Base-by-base conservation (phyloP, 2,797 vertebrate genomes). In the Cyclopterus lumpus region DNA sequence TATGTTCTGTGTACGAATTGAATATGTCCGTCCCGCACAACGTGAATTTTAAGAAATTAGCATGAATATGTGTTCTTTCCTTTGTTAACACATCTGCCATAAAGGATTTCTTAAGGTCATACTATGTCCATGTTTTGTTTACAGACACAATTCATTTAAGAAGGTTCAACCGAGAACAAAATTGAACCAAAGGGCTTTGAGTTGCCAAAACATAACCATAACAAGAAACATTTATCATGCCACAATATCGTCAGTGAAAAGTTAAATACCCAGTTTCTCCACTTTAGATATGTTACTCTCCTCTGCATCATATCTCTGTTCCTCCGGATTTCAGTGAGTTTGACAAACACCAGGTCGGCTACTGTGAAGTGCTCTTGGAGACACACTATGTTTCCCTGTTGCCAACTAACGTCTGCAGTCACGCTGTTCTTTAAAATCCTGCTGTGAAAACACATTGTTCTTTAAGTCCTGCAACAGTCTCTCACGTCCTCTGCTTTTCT, bases 371-470 rank as follows among this genome's bases (percentile, higher is more conserved):
- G 72, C 71, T 88, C 55, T 61, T 24, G 59, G 75, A 78, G 68
- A 79, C 83, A 42, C 15, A 4, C 72, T 79, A 80, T 78, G 78
- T 81, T 83, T 83, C 73, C 42, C 44, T 88, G 81, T 74, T n/a
- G 40, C 55, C 74, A 61, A 60, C 73, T 58, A 66, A 82, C 12
- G 11, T 57, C 75, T 69, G 63, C 77, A 73, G 75, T 69, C 77
- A 63, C 69, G 73, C 64, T 81, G 67, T 79, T 91, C 55, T 66
- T 60, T 73, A 54, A 57, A 61, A 64, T 51, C 8, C 5, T 51
- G 58, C 62, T 76, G 76, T 81, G 82, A 80, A 85, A 89, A 86
- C 68, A 75, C 67, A 65, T 78, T 80, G 70, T 78, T 80, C 71
- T 65, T 71, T 73, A 71, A 67, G 30, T 71, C 53, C 79, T 60